Evolutionary conservation across 2,888 invertebrate species (phyloP).

Genomic region (Alsophila aescularia): DNA sequence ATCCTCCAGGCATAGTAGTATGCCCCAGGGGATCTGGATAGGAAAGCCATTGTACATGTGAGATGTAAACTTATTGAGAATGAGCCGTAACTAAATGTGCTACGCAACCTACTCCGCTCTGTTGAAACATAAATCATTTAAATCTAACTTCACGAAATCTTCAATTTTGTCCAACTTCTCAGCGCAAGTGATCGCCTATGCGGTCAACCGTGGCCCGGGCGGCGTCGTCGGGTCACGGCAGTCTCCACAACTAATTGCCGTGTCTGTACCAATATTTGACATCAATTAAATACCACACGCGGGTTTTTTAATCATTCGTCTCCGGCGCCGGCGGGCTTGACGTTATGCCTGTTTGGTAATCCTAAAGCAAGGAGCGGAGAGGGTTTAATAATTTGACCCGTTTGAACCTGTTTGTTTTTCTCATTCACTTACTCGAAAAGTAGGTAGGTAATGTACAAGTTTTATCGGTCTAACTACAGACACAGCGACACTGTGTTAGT

Average conservation of each 20-base stretch:
- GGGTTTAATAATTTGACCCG: neutral
- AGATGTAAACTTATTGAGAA: too few relatives aligned
- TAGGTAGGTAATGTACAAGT: too few relatives aligned
- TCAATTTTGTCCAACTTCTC: conserved; percentile 2
- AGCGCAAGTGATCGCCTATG: conserved; percentile 20
- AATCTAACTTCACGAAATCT: conserved; percentile 24
- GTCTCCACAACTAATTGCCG: conserved; percentile 60
- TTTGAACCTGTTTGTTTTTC: neutral
- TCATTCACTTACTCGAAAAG: too few relatives aligned
- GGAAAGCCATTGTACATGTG: too few relatives aligned
- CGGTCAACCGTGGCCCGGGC: conserved; percentile 20
- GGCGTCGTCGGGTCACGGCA: conserved; percentile 51
- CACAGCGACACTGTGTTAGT: too few relatives aligned
- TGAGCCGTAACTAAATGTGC: too few relatives aligned
- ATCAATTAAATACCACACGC: conserved; percentile 67
- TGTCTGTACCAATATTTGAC: conserved; percentile 75
- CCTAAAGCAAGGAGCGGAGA: conserved; percentile 16
- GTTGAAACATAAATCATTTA: too few relatives aligned
- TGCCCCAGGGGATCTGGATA: too few relatives aligned
- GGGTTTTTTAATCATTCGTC: conserved; percentile 54
- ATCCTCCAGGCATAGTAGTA: too few relatives aligned
- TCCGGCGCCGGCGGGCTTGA: conserved; percentile 36
- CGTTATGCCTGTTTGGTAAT: conserved; percentile 24
- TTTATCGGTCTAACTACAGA: too few relatives aligned
- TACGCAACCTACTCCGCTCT: too few relatives aligned